These are phyloP conservation scores for Doris montereyensis DNA, from an alignment of 2,888 invertebrate species.

Conservation along the genomic window DNA sequence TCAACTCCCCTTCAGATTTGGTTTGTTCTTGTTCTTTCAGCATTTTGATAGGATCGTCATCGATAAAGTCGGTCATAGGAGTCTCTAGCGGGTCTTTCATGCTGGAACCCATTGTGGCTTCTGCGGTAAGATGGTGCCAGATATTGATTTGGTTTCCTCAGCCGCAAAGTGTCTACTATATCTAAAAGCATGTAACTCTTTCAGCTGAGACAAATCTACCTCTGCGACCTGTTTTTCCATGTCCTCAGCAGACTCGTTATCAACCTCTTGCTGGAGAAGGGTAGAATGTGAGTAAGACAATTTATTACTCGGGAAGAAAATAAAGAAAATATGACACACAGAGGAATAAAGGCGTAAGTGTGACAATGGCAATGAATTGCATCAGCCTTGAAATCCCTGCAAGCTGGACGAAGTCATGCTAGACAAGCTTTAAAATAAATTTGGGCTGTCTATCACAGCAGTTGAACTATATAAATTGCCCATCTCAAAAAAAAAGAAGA, in stretches of 20 bases:
- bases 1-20: not conserved
- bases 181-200: slow-evolving; percentile 35
- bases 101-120: slow-evolving; percentile 33
- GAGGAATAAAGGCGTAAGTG: too few relatives aligned
- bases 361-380: too few relatives aligned
- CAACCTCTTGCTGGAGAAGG: slow-evolving; percentile 18
- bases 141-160: too few relatives aligned
- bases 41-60: not conserved
- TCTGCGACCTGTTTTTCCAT: not conserved
- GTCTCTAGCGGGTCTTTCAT: slow-evolving; percentile 29
- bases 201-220: slow-evolving; percentile 25
- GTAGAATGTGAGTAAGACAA: not conserved
- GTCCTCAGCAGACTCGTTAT: not conserved
- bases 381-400: too few relatives aligned
- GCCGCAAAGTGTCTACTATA: not conserved
- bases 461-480: too few relatives aligned
- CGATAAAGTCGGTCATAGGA: slow-evolving; percentile 10
- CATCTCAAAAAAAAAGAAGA: too few relatives aligned
- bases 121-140: slow-evolving; percentile 22
- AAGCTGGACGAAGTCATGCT: too few relatives aligned
- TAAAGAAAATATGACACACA: too few relatives aligned
- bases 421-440: too few relatives aligned
- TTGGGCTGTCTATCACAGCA: too few relatives aligned
- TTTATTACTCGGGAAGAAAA: too few relatives aligned
- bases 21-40: not conserved